Evolutionary conservation across 2,888 invertebrate species (phyloP).

Genomic region (Drosophila mayaguana): DNA sequence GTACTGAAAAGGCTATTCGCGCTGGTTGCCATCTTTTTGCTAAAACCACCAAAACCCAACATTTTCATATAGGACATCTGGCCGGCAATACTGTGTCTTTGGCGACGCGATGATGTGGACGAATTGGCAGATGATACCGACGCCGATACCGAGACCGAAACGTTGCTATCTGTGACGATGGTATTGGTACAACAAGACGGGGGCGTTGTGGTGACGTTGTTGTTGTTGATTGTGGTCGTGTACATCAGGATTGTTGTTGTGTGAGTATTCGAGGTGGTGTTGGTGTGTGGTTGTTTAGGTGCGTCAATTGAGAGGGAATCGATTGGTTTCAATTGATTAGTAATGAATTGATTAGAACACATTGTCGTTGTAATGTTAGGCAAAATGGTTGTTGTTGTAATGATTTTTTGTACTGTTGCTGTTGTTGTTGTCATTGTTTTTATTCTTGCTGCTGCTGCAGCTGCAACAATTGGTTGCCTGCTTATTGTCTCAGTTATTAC

Average conservation of each 20-base stretch:
- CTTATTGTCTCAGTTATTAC: conserved; percentile 18
- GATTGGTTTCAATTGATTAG: conserved; percentile 73
- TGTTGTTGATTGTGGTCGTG: conserved; percentile 25
- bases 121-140: conserved; percentile 83
- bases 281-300: conserved; percentile 40
- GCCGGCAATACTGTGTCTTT: conserved; percentile 98
- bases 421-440: background rate
- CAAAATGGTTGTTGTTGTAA: conserved; percentile 9
- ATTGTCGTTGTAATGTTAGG: conserved; percentile 58
- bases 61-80: conserved; percentile 97
- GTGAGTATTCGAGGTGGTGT: conserved; percentile 33
- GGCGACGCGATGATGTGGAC: conserved; percentile 89
- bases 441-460: conserved; percentile 15
- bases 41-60: conserved; percentile 91
- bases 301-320: conserved; percentile 63
- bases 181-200: conserved; percentile 76
- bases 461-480: conserved; percentile 20
- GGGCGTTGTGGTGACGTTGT: conserved; percentile 45
- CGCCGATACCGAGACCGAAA: conserved; percentile 73
- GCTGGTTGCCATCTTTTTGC: conserved; percentile 89
- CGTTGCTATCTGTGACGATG: conserved; percentile 83
- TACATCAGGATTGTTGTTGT: conserved; percentile 38
- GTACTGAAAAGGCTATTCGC: conserved; percentile 97
- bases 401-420: conserved; percentile 38
- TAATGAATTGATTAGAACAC: conserved; percentile 67